Conservation (phyloP, 2,797 vertebrate species). For the Ibycter americanus region DNA sequence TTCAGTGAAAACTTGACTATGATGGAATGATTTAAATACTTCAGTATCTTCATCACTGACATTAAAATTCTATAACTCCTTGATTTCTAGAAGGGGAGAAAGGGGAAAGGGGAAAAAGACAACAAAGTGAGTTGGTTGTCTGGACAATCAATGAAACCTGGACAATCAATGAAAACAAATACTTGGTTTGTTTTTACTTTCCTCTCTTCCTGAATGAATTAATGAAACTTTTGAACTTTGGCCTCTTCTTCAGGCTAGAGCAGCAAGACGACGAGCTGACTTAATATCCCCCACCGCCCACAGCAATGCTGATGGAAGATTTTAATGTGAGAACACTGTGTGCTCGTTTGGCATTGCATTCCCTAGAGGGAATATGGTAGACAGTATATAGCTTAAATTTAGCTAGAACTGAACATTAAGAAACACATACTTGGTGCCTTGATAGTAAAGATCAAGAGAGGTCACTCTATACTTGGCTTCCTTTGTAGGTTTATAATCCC, state of each 20-base stretch:
- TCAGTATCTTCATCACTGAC: neutral
- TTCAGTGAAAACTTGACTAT: neutral
- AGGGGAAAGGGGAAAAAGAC: neutral
- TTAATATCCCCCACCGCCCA: constrained; percentile 56
- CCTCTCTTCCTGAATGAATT: constrained; percentile 73
- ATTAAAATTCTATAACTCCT: neutral
- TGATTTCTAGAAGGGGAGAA: neutral
- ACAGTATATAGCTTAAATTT: constrained; percentile 50
- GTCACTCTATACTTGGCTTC: neutral
- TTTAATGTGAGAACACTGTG: constrained; percentile 67
- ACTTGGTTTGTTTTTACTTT: constrained; percentile 69
- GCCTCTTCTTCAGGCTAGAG: constrained; percentile 62
- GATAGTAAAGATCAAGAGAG: constrained; percentile 38
- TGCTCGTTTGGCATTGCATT: constrained; percentile 15
- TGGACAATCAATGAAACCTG: constrained; percentile 14
- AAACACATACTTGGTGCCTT: constrained; percentile 50
- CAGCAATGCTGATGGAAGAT: constrained; percentile 32
- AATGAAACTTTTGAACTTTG: constrained; percentile 72
- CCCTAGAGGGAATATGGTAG: constrained; percentile 53
- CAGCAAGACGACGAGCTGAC: constrained; percentile 34
- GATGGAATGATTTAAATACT: neutral
- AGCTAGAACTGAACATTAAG: constrained; percentile 39
- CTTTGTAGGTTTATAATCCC: neutral
- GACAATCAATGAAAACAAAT: constrained; percentile 62
- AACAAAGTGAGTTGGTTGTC: neutral